A percentile compares a stretch with the other conserved stretches of the same genome.
Conservation (phyloP, 92 coral and sea anemone genomes). For the Paramuricea clavata region DNA sequence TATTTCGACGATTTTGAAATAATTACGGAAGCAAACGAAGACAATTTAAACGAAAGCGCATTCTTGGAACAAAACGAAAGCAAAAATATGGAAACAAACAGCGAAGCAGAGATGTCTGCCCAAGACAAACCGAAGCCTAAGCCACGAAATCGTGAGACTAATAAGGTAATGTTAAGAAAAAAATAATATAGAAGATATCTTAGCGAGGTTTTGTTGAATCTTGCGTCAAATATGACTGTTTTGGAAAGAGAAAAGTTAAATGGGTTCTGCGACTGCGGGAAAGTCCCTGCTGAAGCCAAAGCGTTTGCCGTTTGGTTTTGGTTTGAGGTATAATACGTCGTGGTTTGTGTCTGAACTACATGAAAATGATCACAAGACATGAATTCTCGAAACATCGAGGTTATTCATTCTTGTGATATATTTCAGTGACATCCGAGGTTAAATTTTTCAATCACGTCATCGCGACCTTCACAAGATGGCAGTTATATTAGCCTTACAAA, state of each 20-base stretch:
- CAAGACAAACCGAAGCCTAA: background rate
- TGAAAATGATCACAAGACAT: background rate
- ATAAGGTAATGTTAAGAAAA: background rate
- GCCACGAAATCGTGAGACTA: background rate
- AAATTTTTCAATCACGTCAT: too few species aligned
- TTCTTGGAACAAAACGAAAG: background rate
- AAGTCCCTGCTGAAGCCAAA: background rate
- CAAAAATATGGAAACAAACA: background rate
- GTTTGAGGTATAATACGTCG: background rate
- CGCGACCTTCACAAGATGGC: too few species aligned
- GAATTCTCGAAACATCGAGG: too few species aligned
- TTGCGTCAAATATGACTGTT: background rate
- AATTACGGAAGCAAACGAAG: background rate
- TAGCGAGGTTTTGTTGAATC: background rate
- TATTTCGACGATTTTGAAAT: background rate
- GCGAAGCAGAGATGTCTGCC: background rate
- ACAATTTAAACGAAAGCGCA: background rate
- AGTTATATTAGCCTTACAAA: too few species aligned
- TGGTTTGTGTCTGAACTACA: background rate
- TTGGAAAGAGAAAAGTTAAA: background rate
- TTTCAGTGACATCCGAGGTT: too few species aligned
- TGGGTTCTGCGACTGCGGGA: conserved; percentile 5
- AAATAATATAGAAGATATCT: background rate
- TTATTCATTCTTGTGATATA: too few species aligned
- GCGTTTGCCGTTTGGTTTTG: background rate